A percentile compares a stretch with the other conserved stretches of the same genome.
phyloP scores from a whole-genome alignment of 2,113 vertebrate genomes.

The Scartelaos histophorus region DNA sequence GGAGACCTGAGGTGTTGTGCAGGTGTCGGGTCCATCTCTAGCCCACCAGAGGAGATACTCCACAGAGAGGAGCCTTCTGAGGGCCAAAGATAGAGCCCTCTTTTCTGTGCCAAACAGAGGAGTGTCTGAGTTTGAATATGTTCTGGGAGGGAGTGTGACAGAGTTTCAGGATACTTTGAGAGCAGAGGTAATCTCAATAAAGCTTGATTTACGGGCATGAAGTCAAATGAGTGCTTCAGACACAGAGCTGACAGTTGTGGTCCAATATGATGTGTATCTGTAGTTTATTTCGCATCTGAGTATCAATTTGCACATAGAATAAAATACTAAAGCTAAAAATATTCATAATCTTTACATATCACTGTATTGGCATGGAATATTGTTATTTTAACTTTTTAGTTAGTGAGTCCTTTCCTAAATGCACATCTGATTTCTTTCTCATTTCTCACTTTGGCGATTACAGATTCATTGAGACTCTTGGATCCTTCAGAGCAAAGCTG shows the following conservation, averaged over 20 bases:
- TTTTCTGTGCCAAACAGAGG: conserved; percentile 18
- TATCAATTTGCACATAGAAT: too few relatives aligned
- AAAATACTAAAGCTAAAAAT: too few relatives aligned
- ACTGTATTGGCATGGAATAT: too few relatives aligned
- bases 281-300: too few relatives aligned
- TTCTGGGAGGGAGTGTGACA: background rate
- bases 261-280: background rate
- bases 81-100: conserved; percentile 32
- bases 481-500: conserved; percentile 14
- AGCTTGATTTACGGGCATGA: background rate
- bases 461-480: background rate
- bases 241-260: background rate
- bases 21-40: conserved; percentile 44
- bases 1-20: conserved; percentile 34
- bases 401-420: background rate
- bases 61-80: conserved; percentile 30
- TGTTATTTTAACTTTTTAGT: too few relatives aligned
- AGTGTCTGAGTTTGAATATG: conserved; percentile 27
- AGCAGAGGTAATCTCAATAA: background rate
- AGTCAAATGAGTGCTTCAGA: background rate
- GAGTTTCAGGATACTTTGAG: background rate
- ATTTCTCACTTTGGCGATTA: too few relatives aligned
- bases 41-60: conserved; percentile 12
- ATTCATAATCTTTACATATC: too few relatives aligned
- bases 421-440: background rate